These are phyloP conservation scores for Brachyhypopomus gauderio DNA, from an alignment of 2,113 vertebrate genomes.

Conservation along the genomic window DNA sequence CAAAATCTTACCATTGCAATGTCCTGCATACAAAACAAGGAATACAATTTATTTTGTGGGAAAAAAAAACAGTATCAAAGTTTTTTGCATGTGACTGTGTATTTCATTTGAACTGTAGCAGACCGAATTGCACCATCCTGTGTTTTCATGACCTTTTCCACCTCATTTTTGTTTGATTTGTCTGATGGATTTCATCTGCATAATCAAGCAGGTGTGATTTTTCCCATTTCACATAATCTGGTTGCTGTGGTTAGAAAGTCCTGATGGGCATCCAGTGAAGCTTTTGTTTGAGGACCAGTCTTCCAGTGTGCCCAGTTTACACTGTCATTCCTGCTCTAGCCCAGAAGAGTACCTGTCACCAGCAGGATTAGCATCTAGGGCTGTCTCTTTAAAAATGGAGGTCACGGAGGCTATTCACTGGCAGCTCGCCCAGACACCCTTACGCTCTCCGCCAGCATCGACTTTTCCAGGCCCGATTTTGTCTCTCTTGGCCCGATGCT, in stretches of 20 bases:
- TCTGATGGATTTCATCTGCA: background rate
- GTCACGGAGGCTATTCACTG: constrained; percentile 31
- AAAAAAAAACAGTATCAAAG: too few relatives aligned
- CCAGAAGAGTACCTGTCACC: constrained; percentile 31
- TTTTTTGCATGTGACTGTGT: too few relatives aligned
- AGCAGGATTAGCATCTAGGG: constrained; percentile 28
- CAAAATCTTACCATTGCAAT: too few relatives aligned
- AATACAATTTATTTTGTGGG: too few relatives aligned
- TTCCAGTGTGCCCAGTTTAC: background rate
- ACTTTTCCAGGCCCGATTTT: constrained; percentile 19
- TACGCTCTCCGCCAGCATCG: constrained; percentile 1
- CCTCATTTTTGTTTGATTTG: background rate
- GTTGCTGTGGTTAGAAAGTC: background rate
- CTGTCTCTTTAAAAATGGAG: constrained; percentile 35
- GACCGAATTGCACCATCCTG: background rate
- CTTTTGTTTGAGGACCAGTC: background rate
- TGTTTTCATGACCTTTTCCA: background rate
- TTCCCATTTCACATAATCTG: background rate
- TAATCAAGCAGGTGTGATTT: constrained; percentile 1
- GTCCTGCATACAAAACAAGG: too few relatives aligned
- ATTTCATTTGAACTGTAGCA: background rate
- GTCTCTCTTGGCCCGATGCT: constrained; percentile 17
- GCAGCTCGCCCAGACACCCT: constrained; percentile 6
- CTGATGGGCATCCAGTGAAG: background rate
- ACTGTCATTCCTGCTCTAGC: background rate